Percentiles rank a stretch among this genome's conserved stretches.
These are phyloP conservation scores for Chionodraco myersi DNA, from an alignment of 2,113 vertebrate genomes.

Conservation along the genomic window DNA sequence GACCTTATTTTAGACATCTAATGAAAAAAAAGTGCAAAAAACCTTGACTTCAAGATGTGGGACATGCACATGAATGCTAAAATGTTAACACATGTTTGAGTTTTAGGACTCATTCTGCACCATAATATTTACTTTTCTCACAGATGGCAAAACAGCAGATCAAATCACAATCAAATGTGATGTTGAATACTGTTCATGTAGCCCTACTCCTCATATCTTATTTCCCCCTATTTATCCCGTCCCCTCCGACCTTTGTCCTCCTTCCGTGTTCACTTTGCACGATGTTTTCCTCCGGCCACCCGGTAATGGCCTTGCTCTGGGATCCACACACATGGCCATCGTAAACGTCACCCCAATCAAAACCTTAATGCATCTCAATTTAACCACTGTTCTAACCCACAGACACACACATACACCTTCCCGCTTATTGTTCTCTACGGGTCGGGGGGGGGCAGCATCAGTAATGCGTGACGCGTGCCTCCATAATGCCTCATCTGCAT, in stretches of 20 bases:
- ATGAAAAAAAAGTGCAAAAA: too few species aligned
- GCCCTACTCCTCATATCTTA: neutral
- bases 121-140: too few species aligned
- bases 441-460: slow-evolving; percentile 47
- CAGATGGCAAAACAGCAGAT: neutral
- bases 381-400: slow-evolving; percentile 51
- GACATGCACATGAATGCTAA: too few species aligned
- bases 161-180: neutral
- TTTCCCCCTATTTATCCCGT: neutral
- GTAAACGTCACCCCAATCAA: slow-evolving; percentile 45
- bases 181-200: slow-evolving; percentile 9
- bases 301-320: slow-evolving; percentile 32
- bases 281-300: slow-evolving; percentile 40
- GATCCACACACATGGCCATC: slow-evolving; percentile 20
- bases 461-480: slow-evolving; percentile 65
- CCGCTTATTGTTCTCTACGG: slow-evolving; percentile 42
- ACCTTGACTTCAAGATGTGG: too few species aligned
- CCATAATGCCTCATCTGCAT: slow-evolving; percentile 76
- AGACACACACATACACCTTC: slow-evolving; percentile 29
- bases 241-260: slow-evolving; percentile 37
- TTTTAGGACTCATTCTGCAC: too few species aligned
- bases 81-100: too few species aligned
- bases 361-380: slow-evolving; percentile 69
- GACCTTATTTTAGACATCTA: too few species aligned
- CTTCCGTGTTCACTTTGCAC: slow-evolving; percentile 27